These are phyloP conservation scores for Brachionus sp. DNA, from an alignment of 1,140 invertebrate species.

Conservation along the genomic window DNA sequence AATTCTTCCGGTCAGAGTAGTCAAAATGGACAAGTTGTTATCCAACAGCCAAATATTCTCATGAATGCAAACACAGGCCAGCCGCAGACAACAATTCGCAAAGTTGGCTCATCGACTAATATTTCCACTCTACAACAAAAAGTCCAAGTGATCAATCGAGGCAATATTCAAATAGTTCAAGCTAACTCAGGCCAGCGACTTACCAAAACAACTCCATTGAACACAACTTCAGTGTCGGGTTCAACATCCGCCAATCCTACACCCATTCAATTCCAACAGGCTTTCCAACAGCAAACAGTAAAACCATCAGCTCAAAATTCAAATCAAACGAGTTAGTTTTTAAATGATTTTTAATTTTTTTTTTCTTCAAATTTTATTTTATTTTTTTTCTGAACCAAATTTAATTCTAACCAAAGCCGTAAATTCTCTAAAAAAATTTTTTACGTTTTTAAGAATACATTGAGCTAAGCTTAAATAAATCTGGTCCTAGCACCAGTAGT, in stretches of 20 bases:
- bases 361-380: not conserved
- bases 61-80: not conserved
- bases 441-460: constrained; percentile 22
- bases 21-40: not conserved
- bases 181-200: not conserved
- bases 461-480: constrained; percentile 37
- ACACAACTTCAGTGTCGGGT: not conserved
- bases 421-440: constrained; percentile 24
- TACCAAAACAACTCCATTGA: constrained; percentile 5
- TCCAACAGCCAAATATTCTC: not conserved
- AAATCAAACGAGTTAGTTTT: constrained; percentile 19
- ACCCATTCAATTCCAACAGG: constrained; percentile 32
- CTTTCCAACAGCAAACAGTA: constrained; percentile 24
- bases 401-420: not conserved
- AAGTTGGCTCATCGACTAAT: constrained; percentile 40
- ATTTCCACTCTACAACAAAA: constrained; percentile 27
- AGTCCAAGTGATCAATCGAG: constrained; percentile 27
- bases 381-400: not conserved
- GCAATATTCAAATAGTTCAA: constrained; percentile 33
- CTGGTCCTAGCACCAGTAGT: not conserved
- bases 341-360: not conserved
- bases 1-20: not conserved
- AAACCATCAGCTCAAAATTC: not conserved
- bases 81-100: constrained; percentile 25
- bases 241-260: not conserved